Percentiles rank a stretch among this genome's conserved stretches.
Evolutionary conservation across 2,113 vertebrate genomes (phyloP).

Genomic region (Lontra canadensis): DNA sequence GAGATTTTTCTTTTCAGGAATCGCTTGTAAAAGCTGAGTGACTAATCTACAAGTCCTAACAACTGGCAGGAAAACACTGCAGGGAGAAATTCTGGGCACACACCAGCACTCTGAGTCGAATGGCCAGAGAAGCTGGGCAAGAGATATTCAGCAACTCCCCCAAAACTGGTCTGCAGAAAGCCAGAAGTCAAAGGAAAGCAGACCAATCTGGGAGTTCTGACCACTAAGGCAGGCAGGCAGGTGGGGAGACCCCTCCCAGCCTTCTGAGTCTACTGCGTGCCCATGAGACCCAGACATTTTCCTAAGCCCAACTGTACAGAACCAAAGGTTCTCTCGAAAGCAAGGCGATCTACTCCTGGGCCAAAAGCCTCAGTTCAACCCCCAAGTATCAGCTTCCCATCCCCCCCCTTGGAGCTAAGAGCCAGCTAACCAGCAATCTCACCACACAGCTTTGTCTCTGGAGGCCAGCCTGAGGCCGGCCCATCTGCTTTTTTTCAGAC

Average conservation of each 20-base stretch:
- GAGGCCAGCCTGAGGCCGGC: slow-evolving; percentile 40
- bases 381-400: not conserved
- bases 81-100: slow-evolving; percentile 71
- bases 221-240: not conserved
- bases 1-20: slow-evolving; percentile 85
- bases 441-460: slow-evolving; percentile 54
- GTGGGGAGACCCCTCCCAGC: not conserved
- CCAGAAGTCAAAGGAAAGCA: not conserved
- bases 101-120: slow-evolving; percentile 27
- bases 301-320: not conserved
- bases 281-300: not conserved
- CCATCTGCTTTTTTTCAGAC: slow-evolving; percentile 66
- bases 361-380: not conserved
- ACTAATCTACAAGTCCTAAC: slow-evolving; percentile 82
- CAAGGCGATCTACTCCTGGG: not conserved
- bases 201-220: not conserved
- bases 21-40: slow-evolving; percentile 75
- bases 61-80: slow-evolving; percentile 77
- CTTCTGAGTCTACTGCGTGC: not conserved
- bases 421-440: slow-evolving; percentile 27
- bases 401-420: not conserved
- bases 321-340: not conserved
- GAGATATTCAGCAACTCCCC: not conserved
- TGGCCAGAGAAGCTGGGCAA: not conserved
- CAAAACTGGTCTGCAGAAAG: not conserved